Percentiles rank a stretch among this genome's conserved stretches.
These are phyloP conservation scores for Himalopsyche kuldschensis DNA, from an alignment of 2,888 invertebrate genomes.

Conservation along the genomic window DNA sequence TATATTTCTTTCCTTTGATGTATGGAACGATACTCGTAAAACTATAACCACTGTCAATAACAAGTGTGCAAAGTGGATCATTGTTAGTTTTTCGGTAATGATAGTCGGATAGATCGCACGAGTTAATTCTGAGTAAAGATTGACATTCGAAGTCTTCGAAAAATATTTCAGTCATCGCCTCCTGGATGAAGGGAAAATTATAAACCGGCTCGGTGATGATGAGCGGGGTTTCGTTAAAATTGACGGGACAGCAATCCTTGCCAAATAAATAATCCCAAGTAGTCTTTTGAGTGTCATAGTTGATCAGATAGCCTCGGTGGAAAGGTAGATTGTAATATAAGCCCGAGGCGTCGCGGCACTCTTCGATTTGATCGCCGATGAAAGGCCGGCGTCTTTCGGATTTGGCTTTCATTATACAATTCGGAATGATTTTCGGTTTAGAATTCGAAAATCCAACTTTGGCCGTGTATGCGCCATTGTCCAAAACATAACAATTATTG, in stretches of 20 bases:
- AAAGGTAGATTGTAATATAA: slow-evolving; percentile 92
- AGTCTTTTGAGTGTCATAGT: slow-evolving; percentile 95
- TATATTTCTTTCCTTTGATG: slow-evolving; percentile 65
- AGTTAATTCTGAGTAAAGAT: slow-evolving; percentile 76
- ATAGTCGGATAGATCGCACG: slow-evolving; percentile 78
- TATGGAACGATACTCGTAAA: slow-evolving; percentile 94
- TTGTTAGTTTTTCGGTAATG: slow-evolving; percentile 61
- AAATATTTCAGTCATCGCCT: slow-evolving; percentile 92
- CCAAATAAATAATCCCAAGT: slow-evolving; percentile 96
- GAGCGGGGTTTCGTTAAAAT: slow-evolving; percentile 75
- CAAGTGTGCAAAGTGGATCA: slow-evolving; percentile 68
- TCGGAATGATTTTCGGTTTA: slow-evolving; percentile 79
- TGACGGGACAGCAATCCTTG: slow-evolving; percentile 78
- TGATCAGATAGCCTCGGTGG: slow-evolving; percentile 92
- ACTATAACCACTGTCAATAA: slow-evolving; percentile 95
- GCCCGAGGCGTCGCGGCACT: slow-evolving; percentile 94
- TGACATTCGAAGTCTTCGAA: slow-evolving; percentile 97
- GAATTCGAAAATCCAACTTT: slow-evolving; percentile 81
- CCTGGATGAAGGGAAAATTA: slow-evolving; percentile 90
- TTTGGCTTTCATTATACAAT: slow-evolving; percentile 98
- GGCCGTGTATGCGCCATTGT: slow-evolving; percentile 86
- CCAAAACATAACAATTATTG: slow-evolving; percentile 67
- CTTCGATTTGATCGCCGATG: slow-evolving; percentile 88
- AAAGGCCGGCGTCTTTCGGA: slow-evolving; percentile 92
- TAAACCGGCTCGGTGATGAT: slow-evolving; percentile 93